phyloP scores from a whole-genome alignment of 2,888 invertebrate species.

The Serrognathus titanus region DNA sequence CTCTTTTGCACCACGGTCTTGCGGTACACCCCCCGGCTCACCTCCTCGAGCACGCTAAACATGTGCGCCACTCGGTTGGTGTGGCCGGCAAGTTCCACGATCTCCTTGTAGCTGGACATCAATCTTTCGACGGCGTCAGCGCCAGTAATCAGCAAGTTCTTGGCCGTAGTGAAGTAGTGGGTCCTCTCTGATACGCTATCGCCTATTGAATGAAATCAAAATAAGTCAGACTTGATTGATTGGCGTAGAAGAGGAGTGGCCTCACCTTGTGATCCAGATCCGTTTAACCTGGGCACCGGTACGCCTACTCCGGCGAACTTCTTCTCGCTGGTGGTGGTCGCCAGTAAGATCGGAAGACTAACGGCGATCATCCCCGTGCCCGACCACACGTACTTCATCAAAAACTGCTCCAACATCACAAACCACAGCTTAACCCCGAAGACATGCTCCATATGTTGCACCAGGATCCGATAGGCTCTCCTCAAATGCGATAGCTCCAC shows the following conservation, averaged over 20 bases:
- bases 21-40: conserved; percentile 76
- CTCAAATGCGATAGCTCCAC: conserved; percentile 84
- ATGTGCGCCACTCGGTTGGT: conserved; percentile 92
- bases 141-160: conserved; percentile 87
- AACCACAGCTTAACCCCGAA: conserved; percentile 93
- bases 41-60: conserved; percentile 91
- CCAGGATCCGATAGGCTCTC: conserved; percentile 77
- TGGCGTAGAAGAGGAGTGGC: too few relatives aligned
- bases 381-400: conserved; percentile 99
- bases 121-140: conserved; percentile 95
- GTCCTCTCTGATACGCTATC: conserved; percentile 79
- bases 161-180: conserved; percentile 93
- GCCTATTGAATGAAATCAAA: conserved; percentile 15
- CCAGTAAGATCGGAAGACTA: conserved; percentile 74
- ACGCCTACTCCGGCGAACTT: neutral
- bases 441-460: conserved; percentile 82
- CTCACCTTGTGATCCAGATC: too few relatives aligned
- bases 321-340: conserved; percentile 26
- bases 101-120: conserved; percentile 97
- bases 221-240: too few relatives aligned
- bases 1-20: conserved; percentile 58
- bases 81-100: conserved; percentile 95
- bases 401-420: conserved; percentile 96
- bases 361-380: conserved; percentile 94
- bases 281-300: neutral